A percentile compares a stretch with the other conserved stretches of the same genome.
These are phyloP conservation scores for Hydrozoanthus tunicans DNA, from an alignment of 64 coral and sea anemone species.

Conservation along the genomic window DNA sequence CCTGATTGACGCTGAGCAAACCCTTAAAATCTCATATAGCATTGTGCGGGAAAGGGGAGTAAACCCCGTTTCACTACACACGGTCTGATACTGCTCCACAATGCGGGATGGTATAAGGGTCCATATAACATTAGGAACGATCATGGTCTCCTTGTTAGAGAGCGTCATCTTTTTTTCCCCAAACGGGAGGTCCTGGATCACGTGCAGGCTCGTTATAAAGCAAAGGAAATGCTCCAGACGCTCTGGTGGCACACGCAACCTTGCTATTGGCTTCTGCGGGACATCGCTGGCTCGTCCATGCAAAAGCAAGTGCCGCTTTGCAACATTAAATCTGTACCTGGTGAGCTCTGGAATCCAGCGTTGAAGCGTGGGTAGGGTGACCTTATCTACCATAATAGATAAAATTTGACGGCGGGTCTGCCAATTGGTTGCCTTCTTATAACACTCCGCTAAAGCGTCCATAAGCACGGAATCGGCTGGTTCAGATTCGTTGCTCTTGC, in stretches of 20 bases:
- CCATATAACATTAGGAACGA: conserved; percentile 58
- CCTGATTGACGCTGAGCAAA: conserved; percentile 40
- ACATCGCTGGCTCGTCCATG: conserved; percentile 44
- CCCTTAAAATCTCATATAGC: conserved; percentile 15
- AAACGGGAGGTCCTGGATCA: conserved; percentile 49
- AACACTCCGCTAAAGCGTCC: conserved; percentile 54
- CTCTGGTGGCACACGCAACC: conserved; percentile 34
- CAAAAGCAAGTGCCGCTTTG: conserved; percentile 57
- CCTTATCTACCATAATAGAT: conserved; percentile 56
- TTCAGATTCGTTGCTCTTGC: conserved; percentile 12
- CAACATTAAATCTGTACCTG: conserved; percentile 57
- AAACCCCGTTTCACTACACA: conserved; percentile 32
- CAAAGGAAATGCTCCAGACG: conserved; percentile 51
- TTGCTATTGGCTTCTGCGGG: conserved; percentile 16
- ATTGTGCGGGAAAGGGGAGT: conserved; percentile 17
- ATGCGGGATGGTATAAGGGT: conserved; percentile 52
- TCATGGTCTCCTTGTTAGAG: conserved; percentile 51
- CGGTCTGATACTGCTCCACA: conserved; percentile 12
- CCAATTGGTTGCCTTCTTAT: conserved; percentile 38
- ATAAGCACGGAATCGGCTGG: conserved; percentile 47
- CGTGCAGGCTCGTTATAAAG: conserved; percentile 56
- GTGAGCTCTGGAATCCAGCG: conserved; percentile 53
- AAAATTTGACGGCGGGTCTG: conserved; percentile 49
- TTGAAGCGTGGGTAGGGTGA: conserved; percentile 37
- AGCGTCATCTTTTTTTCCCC: conserved; percentile 38